Percentiles rank a stretch among this genome's conserved stretches.
These are phyloP conservation scores for Volucella inanis DNA, from an alignment of 2,888 invertebrate species.

Conservation along the genomic window DNA sequence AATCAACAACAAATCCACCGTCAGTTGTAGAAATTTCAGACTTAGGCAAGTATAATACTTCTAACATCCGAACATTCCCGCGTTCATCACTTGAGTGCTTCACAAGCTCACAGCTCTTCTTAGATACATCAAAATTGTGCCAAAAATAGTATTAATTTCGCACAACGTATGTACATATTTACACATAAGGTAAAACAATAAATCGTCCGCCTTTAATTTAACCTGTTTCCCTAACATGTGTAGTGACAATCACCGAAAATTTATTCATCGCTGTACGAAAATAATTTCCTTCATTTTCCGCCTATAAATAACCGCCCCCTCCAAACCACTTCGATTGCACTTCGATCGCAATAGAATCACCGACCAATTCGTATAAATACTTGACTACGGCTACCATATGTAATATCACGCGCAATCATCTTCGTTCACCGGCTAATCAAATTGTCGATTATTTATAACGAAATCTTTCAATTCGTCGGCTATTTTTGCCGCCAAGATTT, in stretches of 20 bases:
- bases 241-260: conserved; percentile 11
- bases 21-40: too few species aligned
- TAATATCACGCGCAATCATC: conserved; percentile 50
- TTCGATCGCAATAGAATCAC: conserved; percentile 34
- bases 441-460: conserved; percentile 73
- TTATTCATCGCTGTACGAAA: conserved; percentile 5
- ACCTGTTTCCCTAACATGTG: conserved; percentile 25
- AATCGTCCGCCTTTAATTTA: conserved; percentile 1
- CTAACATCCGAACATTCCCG: too few species aligned
- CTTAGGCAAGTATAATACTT: too few species aligned
- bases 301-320: conserved; percentile 53
- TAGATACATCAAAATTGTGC: too few species aligned
- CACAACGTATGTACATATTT: not conserved
- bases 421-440: conserved; percentile 64
- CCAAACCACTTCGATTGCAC: conserved; percentile 53
- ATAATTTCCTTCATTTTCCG: conserved; percentile 35
- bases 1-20: too few species aligned
- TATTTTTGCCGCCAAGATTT: conserved; percentile 60
- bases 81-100: too few species aligned
- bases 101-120: too few species aligned
- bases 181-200: not conserved
- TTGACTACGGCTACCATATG: not conserved
- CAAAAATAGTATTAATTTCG: too few species aligned
- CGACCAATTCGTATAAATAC: conserved; percentile 36
- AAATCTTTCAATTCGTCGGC: conserved; percentile 70